Evolutionary conservation across 2,888 invertebrate species (phyloP), one percentile per base, ranked within the genome.

Genomic region (Aphidoletes aphidimyza): DNA sequence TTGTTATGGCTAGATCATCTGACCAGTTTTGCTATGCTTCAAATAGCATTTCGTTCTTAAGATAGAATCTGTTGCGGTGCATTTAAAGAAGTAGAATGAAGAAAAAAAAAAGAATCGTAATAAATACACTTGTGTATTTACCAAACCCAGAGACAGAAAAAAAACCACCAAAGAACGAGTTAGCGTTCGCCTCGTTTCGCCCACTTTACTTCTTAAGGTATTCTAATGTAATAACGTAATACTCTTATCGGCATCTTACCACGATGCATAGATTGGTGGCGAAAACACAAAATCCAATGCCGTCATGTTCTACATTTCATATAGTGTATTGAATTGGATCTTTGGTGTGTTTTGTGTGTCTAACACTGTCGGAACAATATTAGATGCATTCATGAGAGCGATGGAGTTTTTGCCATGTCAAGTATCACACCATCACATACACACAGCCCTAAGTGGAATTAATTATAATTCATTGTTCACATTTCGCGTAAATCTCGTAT

Each of bases 401-500:
- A 14, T 26, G 8, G 42, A 42, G 8, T 30, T 69, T 69, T 69
- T n/a, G 54, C 11, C 69, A 69, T 69, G 69, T 9, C 34, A 69
- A 6, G 22, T n/a, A 54, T 54, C 22, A 2, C 17, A 47, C 19
- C 47, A 14, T 54, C 22, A 22, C 54, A 47, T 22, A 19, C 47
- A 11, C n/a, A 11, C 69, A 30, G n/a, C 69, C 9, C 30, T 6
- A 69, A 69, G 69, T 69, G 26, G 69, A 69, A 30, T 69, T 30
- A 69, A 69, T 69, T 69, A 69, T 69, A 69, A 69, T 69, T 69
- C 34, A 69, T 69, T 69, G 34, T 69, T 14, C 3, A 14, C 34
- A 69, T 69, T 39, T 69, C 69, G n/a, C 5, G 30, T 69, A 30
- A 30, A 69, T 69, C 69, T 26, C 30, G 34, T 69, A 5, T 30